Percentiles rank a stretch among this genome's conserved stretches.
Evolutionary conservation across 1,140 invertebrate species (phyloP).

Genomic region (Euschistus heros): DNA sequence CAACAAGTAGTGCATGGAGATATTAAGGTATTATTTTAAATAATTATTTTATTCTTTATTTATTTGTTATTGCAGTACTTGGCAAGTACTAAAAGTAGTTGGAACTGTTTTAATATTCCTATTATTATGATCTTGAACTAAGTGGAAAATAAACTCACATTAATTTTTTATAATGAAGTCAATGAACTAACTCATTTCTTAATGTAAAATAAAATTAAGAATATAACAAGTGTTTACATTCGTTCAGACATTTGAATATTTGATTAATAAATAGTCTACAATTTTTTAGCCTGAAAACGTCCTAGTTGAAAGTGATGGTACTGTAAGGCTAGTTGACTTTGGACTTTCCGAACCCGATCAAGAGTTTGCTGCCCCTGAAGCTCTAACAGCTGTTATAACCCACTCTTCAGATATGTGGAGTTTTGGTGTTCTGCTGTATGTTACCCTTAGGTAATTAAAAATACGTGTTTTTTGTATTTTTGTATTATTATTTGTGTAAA

Average conservation of each 20-base stretch:
- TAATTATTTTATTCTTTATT: no score
- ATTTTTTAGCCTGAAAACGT: constrained; percentile 70
- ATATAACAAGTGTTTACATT: no score
- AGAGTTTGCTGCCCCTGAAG: constrained; percentile 74
- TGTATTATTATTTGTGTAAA: constrained; percentile 14
- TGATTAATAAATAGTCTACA: no score
- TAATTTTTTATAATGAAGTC: no score
- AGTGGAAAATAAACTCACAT: no score
- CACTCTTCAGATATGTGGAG: constrained; percentile 69
- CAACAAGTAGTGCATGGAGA: constrained; percentile 63
- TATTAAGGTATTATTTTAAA: constrained; percentile 48
- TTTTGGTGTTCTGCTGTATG: constrained; percentile 66
- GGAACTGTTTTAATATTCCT: no score
- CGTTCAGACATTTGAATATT: no score
- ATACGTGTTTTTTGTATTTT: constrained; percentile 7
- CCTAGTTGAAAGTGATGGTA: constrained; percentile 49
- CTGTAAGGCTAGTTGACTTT: constrained; percentile 57
- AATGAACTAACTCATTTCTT: no score
- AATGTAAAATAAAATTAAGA: no score
- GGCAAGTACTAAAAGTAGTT: no score
- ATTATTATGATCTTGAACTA: no score
- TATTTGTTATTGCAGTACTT: no score
- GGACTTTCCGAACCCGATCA: constrained; percentile 49
- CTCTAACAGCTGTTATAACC: constrained; percentile 47
- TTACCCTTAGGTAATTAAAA: constrained; percentile 59